Evolutionary conservation across 2,888 invertebrate genomes (phyloP).

Genomic region (Hylaea fasciaria): DNA sequence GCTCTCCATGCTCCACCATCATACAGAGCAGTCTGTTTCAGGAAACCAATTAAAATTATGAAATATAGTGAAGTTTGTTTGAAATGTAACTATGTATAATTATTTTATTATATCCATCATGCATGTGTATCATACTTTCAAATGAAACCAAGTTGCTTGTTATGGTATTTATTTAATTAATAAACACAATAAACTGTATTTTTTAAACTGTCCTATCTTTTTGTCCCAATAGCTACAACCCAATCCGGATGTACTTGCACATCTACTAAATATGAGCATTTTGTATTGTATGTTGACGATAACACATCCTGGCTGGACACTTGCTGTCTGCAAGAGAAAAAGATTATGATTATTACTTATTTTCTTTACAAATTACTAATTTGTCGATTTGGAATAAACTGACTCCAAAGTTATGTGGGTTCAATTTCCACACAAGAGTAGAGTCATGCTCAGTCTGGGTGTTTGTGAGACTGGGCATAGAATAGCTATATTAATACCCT

Average conservation of each 20-base stretch:
- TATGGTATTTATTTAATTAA: constrained; percentile 14
- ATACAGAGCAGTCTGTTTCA: too few species aligned
- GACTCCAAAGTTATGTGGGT: too few species aligned
- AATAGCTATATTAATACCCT: too few species aligned
- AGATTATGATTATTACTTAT: too few species aligned
- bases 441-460: too few species aligned
- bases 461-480: too few species aligned
- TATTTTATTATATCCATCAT: constrained; percentile 5
- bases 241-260: constrained; percentile 80
- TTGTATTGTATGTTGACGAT: constrained; percentile 77
- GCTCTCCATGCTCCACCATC: background rate
- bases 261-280: constrained; percentile 80
- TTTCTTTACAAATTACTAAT: too few species aligned
- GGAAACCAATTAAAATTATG: background rate
- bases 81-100: background rate
- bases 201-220: constrained; percentile 55
- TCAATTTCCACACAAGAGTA: too few species aligned
- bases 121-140: constrained; percentile 1
- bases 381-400: too few species aligned
- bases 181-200: constrained; percentile 18
- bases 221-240: constrained; percentile 80
- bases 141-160: constrained; percentile 15
- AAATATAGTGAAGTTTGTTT: constrained; percentile 1
- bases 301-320: constrained; percentile 70
- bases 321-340: constrained; percentile 68